Evolutionary conservation across 2,797 vertebrate species (phyloP), one percentile per base, ranked within the genome.

Genomic region (Chelidonichthys spinosus): DNA sequence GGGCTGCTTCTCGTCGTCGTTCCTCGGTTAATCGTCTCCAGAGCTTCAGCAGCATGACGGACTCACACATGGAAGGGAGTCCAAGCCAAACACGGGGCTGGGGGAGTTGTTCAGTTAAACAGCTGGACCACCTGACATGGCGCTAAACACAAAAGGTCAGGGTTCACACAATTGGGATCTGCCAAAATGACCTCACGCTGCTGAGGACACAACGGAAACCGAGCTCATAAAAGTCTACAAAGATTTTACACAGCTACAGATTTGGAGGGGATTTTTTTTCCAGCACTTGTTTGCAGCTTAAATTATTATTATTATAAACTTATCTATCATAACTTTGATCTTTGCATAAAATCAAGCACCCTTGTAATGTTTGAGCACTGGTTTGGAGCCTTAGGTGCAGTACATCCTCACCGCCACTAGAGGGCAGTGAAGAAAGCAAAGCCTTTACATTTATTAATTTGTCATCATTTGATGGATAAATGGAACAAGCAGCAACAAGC

Each of bases 11-110:
- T 85, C 75, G 84, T 88, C 9, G 18, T 62, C 7, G 32, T 66
- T 75, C 71, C 54, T 32, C 49, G 72, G 9, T 39, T 90, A 90
- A 92, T 87, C 13, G 9, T 79, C 69, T 89, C 84, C 90, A 92
- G 91, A 88, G 68, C 33, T 81, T 78, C 11, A 25, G 60, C 32
- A 58, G 72, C 64, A 81, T n/a, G 46, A 72, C 72, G 65, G 40
- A 74, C 46, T 59, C 53, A 74, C 73, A 75, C 69, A 72, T 18
- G 44, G 56, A 9, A 7, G 11, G 4, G 5, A 85, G 54, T 60
- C 77, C 18, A 76, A 67, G 66, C 40, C 69, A 86, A 80, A 87
- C 65, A 66, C 0, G 17, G 25, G 25, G 5, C 53, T 13, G 61
- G 42, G 61, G 42, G 60, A 33, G 47, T 25, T 64, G 44, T 37